A percentile compares a stretch with the other conserved stretches of the same genome.
phyloP scores from a whole-genome alignment of 2,797 vertebrate genomes.

The Oceanodroma leucorhoa region DNA sequence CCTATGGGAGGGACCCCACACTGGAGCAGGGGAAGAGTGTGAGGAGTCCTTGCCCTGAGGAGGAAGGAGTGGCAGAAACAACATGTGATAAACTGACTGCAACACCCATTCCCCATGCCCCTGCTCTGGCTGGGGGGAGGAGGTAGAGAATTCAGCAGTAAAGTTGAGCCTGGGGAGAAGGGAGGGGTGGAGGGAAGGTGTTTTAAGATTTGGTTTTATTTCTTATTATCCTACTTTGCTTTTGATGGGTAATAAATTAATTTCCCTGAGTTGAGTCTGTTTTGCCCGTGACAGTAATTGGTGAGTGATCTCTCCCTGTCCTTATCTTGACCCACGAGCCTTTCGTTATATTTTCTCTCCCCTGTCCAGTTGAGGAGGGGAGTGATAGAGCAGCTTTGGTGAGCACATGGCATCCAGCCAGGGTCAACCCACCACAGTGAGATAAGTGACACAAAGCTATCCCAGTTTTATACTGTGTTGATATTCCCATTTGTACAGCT shows the following conservation, averaged over 20 bases:
- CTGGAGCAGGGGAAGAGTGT: background rate
- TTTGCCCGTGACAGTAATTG: background rate
- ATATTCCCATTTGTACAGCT: background rate
- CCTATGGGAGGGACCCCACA: too few relatives aligned
- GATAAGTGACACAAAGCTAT: background rate
- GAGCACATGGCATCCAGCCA: background rate
- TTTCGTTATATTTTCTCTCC: background rate
- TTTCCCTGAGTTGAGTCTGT: background rate
- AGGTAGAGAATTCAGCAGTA: too few relatives aligned
- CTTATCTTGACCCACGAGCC: background rate
- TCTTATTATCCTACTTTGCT: background rate
- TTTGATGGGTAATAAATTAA: background rate
- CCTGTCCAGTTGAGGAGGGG: background rate
- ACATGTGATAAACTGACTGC: background rate
- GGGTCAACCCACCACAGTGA: background rate
- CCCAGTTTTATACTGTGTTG: background rate
- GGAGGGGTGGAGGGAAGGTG: background rate
- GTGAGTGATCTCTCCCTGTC: background rate
- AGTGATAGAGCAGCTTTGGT: background rate
- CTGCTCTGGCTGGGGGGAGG: background rate
- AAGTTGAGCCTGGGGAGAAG: too few relatives aligned
- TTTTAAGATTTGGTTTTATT: background rate
- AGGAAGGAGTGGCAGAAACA: background rate
- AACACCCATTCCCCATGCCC: background rate
- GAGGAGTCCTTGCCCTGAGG: background rate